Evolutionary conservation across 2,113 vertebrate species (phyloP).

Genomic region (Charadrius vociferus): DNA sequence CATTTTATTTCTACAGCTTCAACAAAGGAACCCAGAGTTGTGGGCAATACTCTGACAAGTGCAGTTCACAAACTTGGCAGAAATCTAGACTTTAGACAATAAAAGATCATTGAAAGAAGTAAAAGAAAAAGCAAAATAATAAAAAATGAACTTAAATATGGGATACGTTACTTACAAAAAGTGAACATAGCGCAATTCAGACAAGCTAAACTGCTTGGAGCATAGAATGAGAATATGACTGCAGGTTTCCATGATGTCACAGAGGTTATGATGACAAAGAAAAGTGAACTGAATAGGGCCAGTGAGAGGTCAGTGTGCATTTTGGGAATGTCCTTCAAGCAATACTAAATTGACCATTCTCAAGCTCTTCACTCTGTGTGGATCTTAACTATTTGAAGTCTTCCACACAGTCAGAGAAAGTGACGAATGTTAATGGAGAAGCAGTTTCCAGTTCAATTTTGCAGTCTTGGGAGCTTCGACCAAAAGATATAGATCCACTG

Average conservation of each 20-base stretch:
- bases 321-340: background rate
- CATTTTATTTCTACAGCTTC: constrained; percentile 85
- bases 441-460: background rate
- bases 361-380: background rate
- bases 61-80: constrained; percentile 81
- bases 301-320: background rate
- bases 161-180: constrained; percentile 78
- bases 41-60: constrained; percentile 84
- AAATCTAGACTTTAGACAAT: constrained; percentile 80
- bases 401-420: background rate
- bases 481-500: background rate
- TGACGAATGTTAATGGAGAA: background rate
- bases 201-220: background rate
- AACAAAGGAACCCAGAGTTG: constrained; percentile 84
- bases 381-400: background rate
- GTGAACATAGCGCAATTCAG: constrained; percentile 68
- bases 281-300: constrained; percentile 4
- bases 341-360: background rate
- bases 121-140: constrained; percentile 78
- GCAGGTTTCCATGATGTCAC: background rate
- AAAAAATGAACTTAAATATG: constrained; percentile 77
- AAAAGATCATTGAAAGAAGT: constrained; percentile 74
- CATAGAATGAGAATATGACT: background rate
- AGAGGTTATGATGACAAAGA: constrained; percentile 13
- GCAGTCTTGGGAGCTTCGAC: background rate